Evolutionary conservation across 2,888 invertebrate species (phyloP), one percentile per base, ranked within the genome.

Genomic region (Pocota personata): DNA sequence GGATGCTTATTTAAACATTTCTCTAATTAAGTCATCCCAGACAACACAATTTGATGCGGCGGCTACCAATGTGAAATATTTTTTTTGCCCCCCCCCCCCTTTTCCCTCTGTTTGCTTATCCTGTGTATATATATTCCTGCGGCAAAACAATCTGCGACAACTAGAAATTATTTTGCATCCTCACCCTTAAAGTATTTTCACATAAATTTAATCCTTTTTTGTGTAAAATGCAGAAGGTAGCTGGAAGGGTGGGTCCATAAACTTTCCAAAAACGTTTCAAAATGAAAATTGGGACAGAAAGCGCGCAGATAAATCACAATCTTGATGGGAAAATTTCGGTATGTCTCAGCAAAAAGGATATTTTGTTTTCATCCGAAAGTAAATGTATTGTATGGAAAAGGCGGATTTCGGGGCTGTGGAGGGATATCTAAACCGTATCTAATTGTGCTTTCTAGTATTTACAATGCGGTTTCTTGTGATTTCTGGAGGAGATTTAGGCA

Each of bases 231-330:
- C 7, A 24, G 1, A 21, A n/a, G 4, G 10, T 35, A 21, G 14
- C 3, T 5, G 32, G 30, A n/a, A n/a, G n/a, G 27, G 6, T 10
- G 16, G 10, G 46, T 4, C 19, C 21, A n/a, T 35, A 58, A 37
- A 48, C 12, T 21, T 2, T 16, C 30, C n/a, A 19, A 71, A 55
- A 75, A 64, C 32, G 35, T 32, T 55, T 71, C 48, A 32, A 24
- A 40, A 69, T 46, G 46, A 21, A 66, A 50, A 71, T 46, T 16
- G 32, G 12, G 16, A 58, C 37, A 67, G 46, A 52, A 4, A 37
- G 40, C 43, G 14, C 66, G 40, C 69, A 75, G 60, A 82, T 82
- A 82, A 76, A 76, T 75, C 76, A 82, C 82, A 82, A 82, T 82
- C 82, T 75, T 62, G 75, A 76, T 76, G 67, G 67, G 24, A 37